These are phyloP conservation scores for Odontomyia ornata DNA, from an alignment of 2,888 invertebrate genomes.

Conservation along the genomic window DNA sequence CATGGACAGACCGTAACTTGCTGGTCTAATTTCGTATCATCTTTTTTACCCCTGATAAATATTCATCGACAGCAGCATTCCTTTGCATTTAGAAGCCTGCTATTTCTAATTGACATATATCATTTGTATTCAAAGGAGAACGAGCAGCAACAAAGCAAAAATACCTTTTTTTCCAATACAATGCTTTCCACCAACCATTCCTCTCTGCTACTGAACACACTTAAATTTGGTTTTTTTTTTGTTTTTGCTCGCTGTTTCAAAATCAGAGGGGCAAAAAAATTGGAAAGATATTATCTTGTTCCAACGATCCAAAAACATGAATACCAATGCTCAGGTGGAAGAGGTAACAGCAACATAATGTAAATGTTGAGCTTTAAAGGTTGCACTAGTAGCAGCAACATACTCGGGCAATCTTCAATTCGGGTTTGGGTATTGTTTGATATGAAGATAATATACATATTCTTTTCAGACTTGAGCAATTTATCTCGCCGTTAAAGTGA, in stretches of 20 bases:
- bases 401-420: background rate
- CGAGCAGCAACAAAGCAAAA: background rate
- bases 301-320: constrained; percentile 25
- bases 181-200: background rate
- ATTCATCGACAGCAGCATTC: constrained; percentile 5
- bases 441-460: background rate
- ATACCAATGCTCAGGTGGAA: constrained; percentile 18
- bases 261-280: background rate
- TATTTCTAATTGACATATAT: constrained; percentile 11
- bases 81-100: constrained; percentile 10
- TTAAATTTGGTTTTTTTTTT: background rate
- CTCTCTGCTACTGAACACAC: background rate
- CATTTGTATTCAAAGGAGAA: constrained; percentile 27
- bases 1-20: background rate
- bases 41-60: background rate
- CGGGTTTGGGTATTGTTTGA: background rate
- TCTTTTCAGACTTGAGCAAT: constrained; percentile 3
- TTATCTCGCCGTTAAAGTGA: background rate
- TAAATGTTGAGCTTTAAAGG: constrained; percentile 17
- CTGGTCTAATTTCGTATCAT: constrained; percentile 22
- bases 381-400: background rate
- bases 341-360: constrained; percentile 1
- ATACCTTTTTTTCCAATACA: background rate
- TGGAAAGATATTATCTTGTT: constrained; percentile 13
- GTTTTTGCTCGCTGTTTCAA: background rate